Conservation (phyloP, 2,113 vertebrate species). For the Hemicordylus capensis region DNA sequence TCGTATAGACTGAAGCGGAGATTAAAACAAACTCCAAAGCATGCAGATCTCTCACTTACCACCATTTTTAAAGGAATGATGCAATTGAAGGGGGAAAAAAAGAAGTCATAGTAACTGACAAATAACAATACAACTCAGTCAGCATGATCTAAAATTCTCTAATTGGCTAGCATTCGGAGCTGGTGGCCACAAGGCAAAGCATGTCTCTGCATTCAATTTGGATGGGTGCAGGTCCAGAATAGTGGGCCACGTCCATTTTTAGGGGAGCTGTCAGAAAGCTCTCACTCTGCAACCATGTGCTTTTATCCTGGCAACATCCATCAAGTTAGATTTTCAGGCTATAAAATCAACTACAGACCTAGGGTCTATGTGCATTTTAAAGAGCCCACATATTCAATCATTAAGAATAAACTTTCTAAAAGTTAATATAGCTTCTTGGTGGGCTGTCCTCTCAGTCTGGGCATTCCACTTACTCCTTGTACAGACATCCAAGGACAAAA, state of each 20-base stretch:
- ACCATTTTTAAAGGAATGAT: conserved; percentile 93
- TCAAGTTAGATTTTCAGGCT: not conserved
- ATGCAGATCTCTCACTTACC: conserved; percentile 98
- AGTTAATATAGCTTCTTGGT: too few relatives aligned
- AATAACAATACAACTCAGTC: conserved; percentile 77
- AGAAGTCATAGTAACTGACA: conserved; percentile 92
- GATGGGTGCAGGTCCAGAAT: not conserved
- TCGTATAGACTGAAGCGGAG: conserved; percentile 87
- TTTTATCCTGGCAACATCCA: not conserved
- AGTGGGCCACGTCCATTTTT: not conserved
- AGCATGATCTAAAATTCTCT: conserved; percentile 49
- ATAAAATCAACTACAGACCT: not conserved
- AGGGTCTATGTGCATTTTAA: not conserved
- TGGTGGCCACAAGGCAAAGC: conserved; percentile 15
- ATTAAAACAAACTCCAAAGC: conserved; percentile 91
- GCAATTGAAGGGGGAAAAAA: conserved; percentile 90
- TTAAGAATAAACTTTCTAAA: not conserved
- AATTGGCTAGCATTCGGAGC: not conserved
- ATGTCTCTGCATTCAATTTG: not conserved
- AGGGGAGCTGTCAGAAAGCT: not conserved
- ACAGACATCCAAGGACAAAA: not conserved
- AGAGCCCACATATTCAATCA: not conserved
- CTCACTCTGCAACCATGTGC: not conserved
- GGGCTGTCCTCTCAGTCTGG: not conserved
- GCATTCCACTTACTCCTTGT: not conserved